phyloP scores from a whole-genome alignment of 2,797 vertebrate genomes.

The Chelon auratus region DNA sequence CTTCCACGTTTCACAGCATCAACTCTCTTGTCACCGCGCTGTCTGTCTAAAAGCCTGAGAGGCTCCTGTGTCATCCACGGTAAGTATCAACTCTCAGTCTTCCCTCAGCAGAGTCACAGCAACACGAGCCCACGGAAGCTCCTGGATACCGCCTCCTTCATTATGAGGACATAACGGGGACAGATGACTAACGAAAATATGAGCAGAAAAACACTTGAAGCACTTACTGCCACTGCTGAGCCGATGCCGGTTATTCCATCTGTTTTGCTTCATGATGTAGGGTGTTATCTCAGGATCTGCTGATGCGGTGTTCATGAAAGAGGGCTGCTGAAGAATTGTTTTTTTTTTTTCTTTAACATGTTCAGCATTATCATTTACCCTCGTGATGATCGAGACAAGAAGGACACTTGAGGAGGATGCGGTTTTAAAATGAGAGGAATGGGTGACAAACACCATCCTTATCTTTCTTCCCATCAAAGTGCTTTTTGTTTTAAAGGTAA shows the following conservation, averaged over 20 bases:
- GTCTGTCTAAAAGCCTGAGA: conserved; percentile 49
- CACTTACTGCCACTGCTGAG: neutral
- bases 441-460: conserved; percentile 41
- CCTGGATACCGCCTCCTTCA: conserved; percentile 33
- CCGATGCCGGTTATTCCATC: conserved; percentile 6
- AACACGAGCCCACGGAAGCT: conserved; percentile 35
- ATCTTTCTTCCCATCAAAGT: conserved; percentile 74
- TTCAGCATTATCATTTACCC: conserved; percentile 21
- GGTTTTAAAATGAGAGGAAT: conserved; percentile 59
- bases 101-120: conserved; percentile 26
- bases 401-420: conserved; percentile 75
- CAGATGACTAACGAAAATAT: conserved; percentile 37
- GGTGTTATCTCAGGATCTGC: conserved; percentile 1
- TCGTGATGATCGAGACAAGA: conserved; percentile 54
- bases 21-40: conserved; percentile 18
- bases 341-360: conserved; percentile 4
- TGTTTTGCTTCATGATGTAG: conserved; percentile 21
- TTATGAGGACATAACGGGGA: conserved; percentile 31
- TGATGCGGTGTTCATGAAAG: conserved; percentile 26
- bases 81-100: conserved; percentile 52
- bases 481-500: conserved; percentile 71
- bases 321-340: neutral
- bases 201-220: conserved; percentile 44
- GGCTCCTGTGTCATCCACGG: conserved; percentile 48
- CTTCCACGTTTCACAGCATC: conserved; percentile 19